Percentiles rank a stretch among this genome's conserved stretches.
Evolutionary conservation across 2,888 invertebrate species (phyloP).

Genomic region (Vesta saturnalis): DNA sequence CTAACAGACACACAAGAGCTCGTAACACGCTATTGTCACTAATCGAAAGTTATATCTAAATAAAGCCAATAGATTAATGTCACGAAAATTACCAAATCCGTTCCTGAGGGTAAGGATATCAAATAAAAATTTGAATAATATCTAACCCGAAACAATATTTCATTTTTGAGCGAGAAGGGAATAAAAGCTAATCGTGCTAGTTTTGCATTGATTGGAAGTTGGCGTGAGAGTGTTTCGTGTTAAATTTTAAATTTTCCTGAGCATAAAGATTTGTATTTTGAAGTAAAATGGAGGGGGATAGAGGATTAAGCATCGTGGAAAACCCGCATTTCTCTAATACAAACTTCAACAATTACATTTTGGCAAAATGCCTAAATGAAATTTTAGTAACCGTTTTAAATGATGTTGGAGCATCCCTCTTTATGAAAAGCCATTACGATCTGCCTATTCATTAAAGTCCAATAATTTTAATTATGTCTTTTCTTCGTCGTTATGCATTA

Average conservation of each 20-base stretch:
- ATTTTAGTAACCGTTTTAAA: constrained; percentile 22
- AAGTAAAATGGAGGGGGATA: neutral
- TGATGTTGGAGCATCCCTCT: constrained; percentile 16
- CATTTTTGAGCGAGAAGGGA: too few species aligned
- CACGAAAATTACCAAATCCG: too few species aligned
- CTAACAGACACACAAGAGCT: neutral
- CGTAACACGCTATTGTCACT: neutral
- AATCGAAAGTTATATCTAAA: neutral
- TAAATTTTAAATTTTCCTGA: neutral
- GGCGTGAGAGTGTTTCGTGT: constrained; percentile 21
- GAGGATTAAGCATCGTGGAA: constrained; percentile 9
- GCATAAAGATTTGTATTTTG: neutral
- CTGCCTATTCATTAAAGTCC: constrained; percentile 2
- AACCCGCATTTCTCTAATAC: constrained; percentile 22
- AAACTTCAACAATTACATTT: constrained; percentile 25
- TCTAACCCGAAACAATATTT: neutral
- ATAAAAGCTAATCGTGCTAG: neutral
- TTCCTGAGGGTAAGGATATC: neutral
- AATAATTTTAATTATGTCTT: neutral
- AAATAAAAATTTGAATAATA: neutral
- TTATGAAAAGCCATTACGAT: constrained; percentile 8
- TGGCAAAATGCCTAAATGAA: constrained; percentile 23
- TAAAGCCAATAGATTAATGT: too few species aligned
- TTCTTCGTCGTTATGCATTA: neutral
- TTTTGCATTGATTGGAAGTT: constrained; percentile 24